Conservation (phyloP, 2,888 invertebrate species). For the Scaptomyza polygonia region DNA sequence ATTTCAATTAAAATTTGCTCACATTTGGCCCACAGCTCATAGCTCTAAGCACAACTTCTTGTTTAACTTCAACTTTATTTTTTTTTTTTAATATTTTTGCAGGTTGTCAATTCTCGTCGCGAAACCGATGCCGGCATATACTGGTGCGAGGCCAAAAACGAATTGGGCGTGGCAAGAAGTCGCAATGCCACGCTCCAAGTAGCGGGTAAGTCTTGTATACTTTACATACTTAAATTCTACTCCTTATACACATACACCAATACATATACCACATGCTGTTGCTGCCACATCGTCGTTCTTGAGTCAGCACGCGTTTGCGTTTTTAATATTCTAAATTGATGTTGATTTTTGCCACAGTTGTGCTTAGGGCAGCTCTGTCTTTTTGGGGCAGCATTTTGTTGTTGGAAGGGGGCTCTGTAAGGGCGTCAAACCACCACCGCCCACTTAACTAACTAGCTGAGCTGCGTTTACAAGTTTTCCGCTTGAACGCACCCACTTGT, state of each 20-base stretch:
- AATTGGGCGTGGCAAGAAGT: constrained; percentile 91
- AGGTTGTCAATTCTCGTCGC: constrained; percentile 91
- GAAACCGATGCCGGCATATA: constrained; percentile 91
- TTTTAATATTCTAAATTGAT: constrained; percentile 77
- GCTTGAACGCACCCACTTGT: constrained; percentile 79
- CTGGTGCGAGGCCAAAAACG: constrained; percentile 94
- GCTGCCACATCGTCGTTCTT: constrained; percentile 36
- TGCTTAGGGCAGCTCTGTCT: constrained; percentile 39
- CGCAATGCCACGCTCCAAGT: constrained; percentile 94
- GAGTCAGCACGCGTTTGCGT: constrained; percentile 58
- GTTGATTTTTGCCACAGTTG: constrained; percentile 68
- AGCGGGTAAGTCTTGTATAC: constrained; percentile 88
- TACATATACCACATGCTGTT: constrained; percentile 17
- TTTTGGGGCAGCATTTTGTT: constrained; percentile 3
- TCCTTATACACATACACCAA: constrained; percentile 1
- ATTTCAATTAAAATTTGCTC: constrained; percentile 67
- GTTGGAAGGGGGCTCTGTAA: background rate
- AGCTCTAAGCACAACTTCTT: constrained; percentile 21
- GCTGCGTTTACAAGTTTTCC: constrained; percentile 76
- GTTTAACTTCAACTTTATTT: constrained; percentile 13
- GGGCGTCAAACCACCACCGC: constrained; percentile 39
- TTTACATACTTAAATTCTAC: background rate
- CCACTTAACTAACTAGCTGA: constrained; percentile 76
- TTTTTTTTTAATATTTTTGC: constrained; percentile 65
- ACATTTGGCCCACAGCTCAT: constrained; percentile 33